Evolutionary conservation across 2,113 vertebrate species (phyloP), one percentile per base, ranked within the genome.

Genomic region (Centropus unirufus): DNA sequence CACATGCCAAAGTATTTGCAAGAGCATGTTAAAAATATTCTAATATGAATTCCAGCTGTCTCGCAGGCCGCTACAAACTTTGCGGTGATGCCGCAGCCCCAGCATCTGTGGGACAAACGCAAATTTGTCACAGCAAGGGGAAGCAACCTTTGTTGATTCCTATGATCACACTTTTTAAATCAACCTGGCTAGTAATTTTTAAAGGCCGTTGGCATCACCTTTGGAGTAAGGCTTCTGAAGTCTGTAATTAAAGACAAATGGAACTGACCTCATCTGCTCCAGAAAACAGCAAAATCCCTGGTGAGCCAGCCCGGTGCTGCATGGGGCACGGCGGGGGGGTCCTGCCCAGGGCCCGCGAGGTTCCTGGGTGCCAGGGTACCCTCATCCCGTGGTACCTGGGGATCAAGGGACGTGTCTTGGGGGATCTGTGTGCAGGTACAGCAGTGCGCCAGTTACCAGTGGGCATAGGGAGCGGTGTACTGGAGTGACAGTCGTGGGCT

Each of bases 1-100:
- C 78, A 59, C 93, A 62, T 94, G 93, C 95, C 93, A 91, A 94
- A 95, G 84, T 92, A 92, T 96, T 96, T 95, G 89, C 73, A 94
- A 92, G 89, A 94, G 93, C 87, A 69, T 15, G 93, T 95, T 96
- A 95, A 94, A 93, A 95, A 96, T 95, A 95, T 54, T 92, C 84
- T 67, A 55, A 92, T 91, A 93, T 55, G 89, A 95, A 92, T 95
- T 76, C 89, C 95, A 95, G 95, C 94, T 97, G 96, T 82, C 91
- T 76, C 36, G 0, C 46, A 23, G 79, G 72, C 88, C 20, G 5
- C 57, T 46, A 70, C 39, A 83, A 72, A 81, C 87, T 89, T 69
- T 73, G 55, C 91, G 16, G 47, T 1, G 0, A 8, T 2, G 5
- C 78, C 1, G 4, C 84, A 12, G 73, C 58, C 61, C 55, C 3